These are phyloP conservation scores for Helostoma temminkii DNA, from an alignment of 2,797 vertebrate genomes.

Conservation along the genomic window DNA sequence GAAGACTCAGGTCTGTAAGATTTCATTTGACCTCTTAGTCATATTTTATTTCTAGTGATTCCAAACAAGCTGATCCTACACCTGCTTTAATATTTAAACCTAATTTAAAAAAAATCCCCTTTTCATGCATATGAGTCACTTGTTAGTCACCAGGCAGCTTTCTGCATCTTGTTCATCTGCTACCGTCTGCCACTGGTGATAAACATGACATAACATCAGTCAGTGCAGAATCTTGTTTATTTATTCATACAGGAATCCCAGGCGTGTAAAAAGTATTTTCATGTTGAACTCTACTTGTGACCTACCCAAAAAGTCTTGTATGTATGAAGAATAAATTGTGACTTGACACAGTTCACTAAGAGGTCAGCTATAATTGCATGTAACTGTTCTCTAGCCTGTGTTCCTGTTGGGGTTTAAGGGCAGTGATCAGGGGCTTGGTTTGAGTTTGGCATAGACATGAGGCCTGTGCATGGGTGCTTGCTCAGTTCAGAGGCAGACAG, in stretches of 20 bases:
- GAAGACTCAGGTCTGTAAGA: constrained; percentile 89
- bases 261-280: constrained; percentile 16
- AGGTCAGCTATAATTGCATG: constrained; percentile 8
- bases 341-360: constrained; percentile 7
- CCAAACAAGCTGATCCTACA: constrained; percentile 5
- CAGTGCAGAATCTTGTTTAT: constrained; percentile 47
- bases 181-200: constrained; percentile 37
- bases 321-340: background rate
- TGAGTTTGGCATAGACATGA: constrained; percentile 33
- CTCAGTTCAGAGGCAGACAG: constrained; percentile 54
- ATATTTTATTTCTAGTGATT: constrained; percentile 1
- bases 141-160: constrained; percentile 53
- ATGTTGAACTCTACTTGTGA: background rate
- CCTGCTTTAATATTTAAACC: constrained; percentile 50
- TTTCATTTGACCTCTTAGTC: constrained; percentile 21
- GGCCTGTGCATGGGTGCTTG: constrained; percentile 13
- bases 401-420: constrained; percentile 9
- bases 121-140: constrained; percentile 50
- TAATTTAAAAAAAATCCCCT: constrained; percentile 28
- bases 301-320: constrained; percentile 14
- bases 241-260: constrained; percentile 38
- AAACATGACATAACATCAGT: constrained; percentile 59
- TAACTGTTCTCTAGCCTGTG: constrained; percentile 20
- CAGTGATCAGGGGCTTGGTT: constrained; percentile 21
- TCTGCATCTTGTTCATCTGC: constrained; percentile 52